phyloP scores from a whole-genome alignment of 2,888 invertebrate genomes.

The Leptopilina syphax region DNA sequence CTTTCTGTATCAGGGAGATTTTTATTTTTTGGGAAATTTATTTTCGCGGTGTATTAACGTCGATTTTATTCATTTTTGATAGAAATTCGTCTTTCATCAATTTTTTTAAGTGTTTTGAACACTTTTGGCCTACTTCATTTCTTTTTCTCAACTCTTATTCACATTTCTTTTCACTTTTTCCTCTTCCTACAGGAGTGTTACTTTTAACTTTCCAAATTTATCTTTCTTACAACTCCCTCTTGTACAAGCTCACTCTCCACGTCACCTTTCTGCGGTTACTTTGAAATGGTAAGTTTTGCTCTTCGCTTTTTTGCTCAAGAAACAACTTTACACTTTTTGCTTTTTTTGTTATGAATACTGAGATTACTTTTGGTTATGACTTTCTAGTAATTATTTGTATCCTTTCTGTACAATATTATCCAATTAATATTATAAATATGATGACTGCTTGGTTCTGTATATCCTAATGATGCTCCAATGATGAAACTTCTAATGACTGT shows the following conservation, averaged over 20 bases:
- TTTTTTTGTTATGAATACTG: slow-evolving; percentile 64
- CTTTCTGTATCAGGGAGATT: not conserved
- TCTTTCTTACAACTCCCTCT: slow-evolving; percentile 62
- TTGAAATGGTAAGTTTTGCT: slow-evolving; percentile 38
- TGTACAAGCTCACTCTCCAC: slow-evolving; percentile 20
- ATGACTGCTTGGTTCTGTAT: too few species aligned
- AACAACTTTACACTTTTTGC: slow-evolving; percentile 66
- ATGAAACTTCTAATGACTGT: too few species aligned
- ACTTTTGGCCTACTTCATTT: slow-evolving; percentile 45
- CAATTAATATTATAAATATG: too few species aligned
- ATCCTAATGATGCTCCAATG: too few species aligned
- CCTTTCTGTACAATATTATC: too few species aligned
- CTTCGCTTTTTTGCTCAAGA: slow-evolving; percentile 21
- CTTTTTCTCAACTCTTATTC: slow-evolving; percentile 43
- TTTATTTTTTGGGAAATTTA: not conserved
- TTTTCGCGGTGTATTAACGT: not conserved
- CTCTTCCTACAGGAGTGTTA: slow-evolving; percentile 60
- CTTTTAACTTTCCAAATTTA: slow-evolving; percentile 70
- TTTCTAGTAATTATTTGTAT: too few species aligned
- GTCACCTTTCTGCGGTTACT: slow-evolving; percentile 21
- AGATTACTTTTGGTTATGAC: slow-evolving; percentile 52
- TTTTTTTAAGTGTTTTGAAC: slow-evolving; percentile 48
- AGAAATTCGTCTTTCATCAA: not conserved
- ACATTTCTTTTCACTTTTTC: slow-evolving; percentile 45
- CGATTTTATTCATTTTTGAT: slow-evolving; percentile 4